These are phyloP conservation scores for Alligator sinensis DNA, from an alignment of 2,113 vertebrate species.

Conservation along the genomic window DNA sequence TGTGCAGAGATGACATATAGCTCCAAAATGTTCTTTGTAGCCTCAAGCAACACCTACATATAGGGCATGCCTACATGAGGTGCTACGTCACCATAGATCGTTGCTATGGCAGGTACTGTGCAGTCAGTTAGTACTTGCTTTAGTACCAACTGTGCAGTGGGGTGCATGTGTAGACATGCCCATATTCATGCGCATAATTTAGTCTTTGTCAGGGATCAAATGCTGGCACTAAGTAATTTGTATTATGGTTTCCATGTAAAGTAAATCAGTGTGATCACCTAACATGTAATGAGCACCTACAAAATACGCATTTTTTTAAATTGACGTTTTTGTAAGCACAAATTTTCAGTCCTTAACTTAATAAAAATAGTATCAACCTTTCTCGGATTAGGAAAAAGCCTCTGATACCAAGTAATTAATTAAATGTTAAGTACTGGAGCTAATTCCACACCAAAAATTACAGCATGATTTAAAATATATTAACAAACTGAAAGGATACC, in stretches of 20 bases:
- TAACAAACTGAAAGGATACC: slow-evolving; percentile 29
- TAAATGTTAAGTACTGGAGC: slow-evolving; percentile 28
- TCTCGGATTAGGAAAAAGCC: background rate
- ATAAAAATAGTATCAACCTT: background rate
- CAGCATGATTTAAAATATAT: slow-evolving; percentile 12
- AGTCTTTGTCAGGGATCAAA: background rate
- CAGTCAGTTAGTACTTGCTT: too few species aligned
- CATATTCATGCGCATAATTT: background rate
- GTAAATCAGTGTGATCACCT: background rate
- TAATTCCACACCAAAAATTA: slow-evolving; percentile 18
- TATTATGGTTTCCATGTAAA: background rate
- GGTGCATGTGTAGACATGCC: too few species aligned
- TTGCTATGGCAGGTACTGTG: too few species aligned
- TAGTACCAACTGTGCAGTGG: too few species aligned
- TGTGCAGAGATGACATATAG: background rate
- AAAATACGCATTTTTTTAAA: background rate
- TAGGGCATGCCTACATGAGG: too few species aligned
- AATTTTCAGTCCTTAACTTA: slow-evolving; percentile 11
- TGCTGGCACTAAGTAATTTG: background rate
- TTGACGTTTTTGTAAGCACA: background rate
- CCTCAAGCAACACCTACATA: too few species aligned
- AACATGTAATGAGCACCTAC: background rate
- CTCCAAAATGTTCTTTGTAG: background rate
- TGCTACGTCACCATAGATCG: too few species aligned
- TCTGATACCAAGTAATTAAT: slow-evolving; percentile 47